Conservation (phyloP, 2,797 vertebrate species). For the Falco naumanni region DNA sequence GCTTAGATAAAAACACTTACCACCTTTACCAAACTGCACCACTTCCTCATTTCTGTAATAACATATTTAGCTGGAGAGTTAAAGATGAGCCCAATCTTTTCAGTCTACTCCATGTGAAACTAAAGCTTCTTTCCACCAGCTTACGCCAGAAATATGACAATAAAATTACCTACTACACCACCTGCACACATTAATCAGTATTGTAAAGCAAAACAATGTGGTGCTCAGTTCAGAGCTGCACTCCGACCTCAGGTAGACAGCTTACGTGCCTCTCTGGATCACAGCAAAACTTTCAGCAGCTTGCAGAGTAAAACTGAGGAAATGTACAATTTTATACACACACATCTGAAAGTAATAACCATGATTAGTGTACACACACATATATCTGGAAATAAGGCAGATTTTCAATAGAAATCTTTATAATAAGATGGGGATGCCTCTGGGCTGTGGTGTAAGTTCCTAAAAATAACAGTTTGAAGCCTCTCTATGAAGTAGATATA, state of each 20-base stretch:
- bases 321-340: neutral
- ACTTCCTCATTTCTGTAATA: neutral
- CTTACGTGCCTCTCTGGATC: neutral
- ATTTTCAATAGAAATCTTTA: neutral
- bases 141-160: neutral
- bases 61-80: neutral
- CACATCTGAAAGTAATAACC: neutral
- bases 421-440: neutral
- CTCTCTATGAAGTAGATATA: neutral
- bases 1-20: neutral
- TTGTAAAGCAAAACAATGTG: neutral
- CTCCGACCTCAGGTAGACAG: neutral
- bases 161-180: neutral
- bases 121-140: neutral
- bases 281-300: neutral
- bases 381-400: neutral
- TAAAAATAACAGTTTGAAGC: neutral
- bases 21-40: neutral
- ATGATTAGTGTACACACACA: neutral
- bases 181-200: neutral
- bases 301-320: neutral
- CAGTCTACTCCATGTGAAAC: neutral
- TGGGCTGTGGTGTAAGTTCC: neutral
- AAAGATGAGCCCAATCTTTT: neutral
- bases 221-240: neutral